Evolutionary conservation across 2,888 invertebrate genomes (phyloP), one percentile per base, ranked within the genome.

Genomic region (Ditula angustiorana): DNA sequence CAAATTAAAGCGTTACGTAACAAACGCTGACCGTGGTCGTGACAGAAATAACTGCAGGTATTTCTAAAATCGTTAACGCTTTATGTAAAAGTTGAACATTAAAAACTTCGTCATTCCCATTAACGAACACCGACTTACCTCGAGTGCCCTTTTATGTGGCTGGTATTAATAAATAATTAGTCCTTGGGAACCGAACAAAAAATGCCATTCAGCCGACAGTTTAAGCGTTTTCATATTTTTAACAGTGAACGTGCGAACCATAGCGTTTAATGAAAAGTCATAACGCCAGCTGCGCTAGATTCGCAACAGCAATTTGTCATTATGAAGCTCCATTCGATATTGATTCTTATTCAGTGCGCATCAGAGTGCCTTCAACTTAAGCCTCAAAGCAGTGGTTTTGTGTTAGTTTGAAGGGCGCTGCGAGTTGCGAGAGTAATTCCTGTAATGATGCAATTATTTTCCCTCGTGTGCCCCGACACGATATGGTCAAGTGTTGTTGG

Each of bases 401-500:
- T 78, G 81, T 81, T 80, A 80, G 76, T 79, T 62, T 66, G 78
- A 78, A 81, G 79, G 79, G 78, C 75, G 69, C 70, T 61, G 69
- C 72, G 71, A 74, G 65, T 67, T 72, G 72, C 68, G 71, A 68
- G 71, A 77, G 82, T 81, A 84, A 85, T 86, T 85, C 79, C 77
- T 80, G 77, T 86, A 86, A 88, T 83, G 82, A 82, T 70, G 82
- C 83, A 85, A 86, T 87, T 87, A 86, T 83, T 83, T 82, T 75
- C 78, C 63, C 67, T 77, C 76, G 77, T 79, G 35, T 81, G 71
- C 78, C 71, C 33, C 55, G 41, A 73, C 79, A 75, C 74, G 81
- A 73, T 79, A 80, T 79, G 85, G 86, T 82, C 82, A 83, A 84
- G 82, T 77, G 75, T 66, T 75, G 69, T 69, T 69, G 64, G 66